phyloP scores from a whole-genome alignment of 2,888 invertebrate genomes.

The Synergus itoensis region DNA sequence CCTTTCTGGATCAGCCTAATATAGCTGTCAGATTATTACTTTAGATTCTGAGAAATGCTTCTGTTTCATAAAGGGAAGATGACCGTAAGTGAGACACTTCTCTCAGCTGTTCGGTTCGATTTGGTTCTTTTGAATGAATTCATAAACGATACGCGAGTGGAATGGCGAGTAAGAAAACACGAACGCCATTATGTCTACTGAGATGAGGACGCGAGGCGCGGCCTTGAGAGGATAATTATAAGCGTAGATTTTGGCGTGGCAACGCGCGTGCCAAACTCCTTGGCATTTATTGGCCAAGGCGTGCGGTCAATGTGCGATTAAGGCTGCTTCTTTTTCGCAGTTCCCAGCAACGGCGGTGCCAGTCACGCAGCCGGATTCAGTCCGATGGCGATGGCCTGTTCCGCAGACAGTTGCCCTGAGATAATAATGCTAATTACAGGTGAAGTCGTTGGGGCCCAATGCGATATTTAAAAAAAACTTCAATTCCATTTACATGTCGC shows the following conservation, averaged over 20 bases:
- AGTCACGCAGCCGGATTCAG: constrained; percentile 54
- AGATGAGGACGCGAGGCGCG: background rate
- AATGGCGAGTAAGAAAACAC: too few species aligned
- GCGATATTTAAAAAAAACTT: constrained; percentile 66
- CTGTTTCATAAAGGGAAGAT: background rate
- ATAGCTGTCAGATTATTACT: too few species aligned
- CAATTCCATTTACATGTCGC: constrained; percentile 69
- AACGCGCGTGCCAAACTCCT: constrained; percentile 6
- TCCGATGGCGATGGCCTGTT: constrained; percentile 42
- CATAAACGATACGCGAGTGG: background rate
- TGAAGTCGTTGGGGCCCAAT: constrained; percentile 55
- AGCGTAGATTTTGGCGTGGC: background rate
- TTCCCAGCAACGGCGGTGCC: constrained; percentile 56
- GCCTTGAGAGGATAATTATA: constrained; percentile 14
- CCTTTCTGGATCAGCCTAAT: too few species aligned
- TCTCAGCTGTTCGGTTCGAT: background rate
- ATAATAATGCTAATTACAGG: constrained; percentile 69
- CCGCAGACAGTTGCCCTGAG: constrained; percentile 58
- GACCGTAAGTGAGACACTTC: background rate
- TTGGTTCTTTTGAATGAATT: background rate
- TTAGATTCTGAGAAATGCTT: background rate
- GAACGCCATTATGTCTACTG: too few species aligned
- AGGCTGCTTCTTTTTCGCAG: constrained; percentile 56
- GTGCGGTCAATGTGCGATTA: constrained; percentile 51
- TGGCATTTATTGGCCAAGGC: too few species aligned